Evolutionary conservation across 1,140 invertebrate genomes (phyloP), one percentile per base, ranked within the genome.

Genomic region (Hycleus phaleratus): DNA sequence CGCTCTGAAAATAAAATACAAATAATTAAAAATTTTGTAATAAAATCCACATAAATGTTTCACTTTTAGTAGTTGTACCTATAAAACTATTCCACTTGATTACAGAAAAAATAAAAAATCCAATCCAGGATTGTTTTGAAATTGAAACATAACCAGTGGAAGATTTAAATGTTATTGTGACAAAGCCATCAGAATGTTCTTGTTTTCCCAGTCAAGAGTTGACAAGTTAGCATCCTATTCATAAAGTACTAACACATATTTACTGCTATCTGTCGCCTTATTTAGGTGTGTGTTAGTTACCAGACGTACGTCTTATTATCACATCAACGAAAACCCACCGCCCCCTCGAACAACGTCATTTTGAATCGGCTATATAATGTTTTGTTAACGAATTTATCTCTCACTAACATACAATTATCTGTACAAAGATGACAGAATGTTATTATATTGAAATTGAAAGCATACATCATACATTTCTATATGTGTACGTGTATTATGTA

Each of bases 301-400:
- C 32, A 32, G 32, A 32, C 32, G 32, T 32, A 32, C 44, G 38
- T 55, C 52, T 55, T 55, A 55, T 55, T 55, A 55, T 55, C 39
- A 46, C 45, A 53, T 45, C 46, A 32, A 32, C 51, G 51, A 45
- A 45, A 53, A 24, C 38, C 51, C 44, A 32, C 32, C 32, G 32
- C 32, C 32, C 32, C 32, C 32, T 32, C 32, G 32, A 32, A 32
- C 32, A 32, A 32, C 32, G 32, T 32, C 50, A 52, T 52, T 52
- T 40, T 52, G 50, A 24, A 40, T 26, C 55, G 50, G 60, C 58
- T 49, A 32, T 32, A 32, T 32, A 32, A 32, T 62, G 62, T 67
- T 67, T 64, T 67, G 62, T 62, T 57, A 59, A 46, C 62, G 60
- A 64, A 67, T 67, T 67, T 67, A 67, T 67, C 65, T 67, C 65